Conservation (phyloP, 2,888 invertebrate species). For the Neoaliturus tenellus region DNA sequence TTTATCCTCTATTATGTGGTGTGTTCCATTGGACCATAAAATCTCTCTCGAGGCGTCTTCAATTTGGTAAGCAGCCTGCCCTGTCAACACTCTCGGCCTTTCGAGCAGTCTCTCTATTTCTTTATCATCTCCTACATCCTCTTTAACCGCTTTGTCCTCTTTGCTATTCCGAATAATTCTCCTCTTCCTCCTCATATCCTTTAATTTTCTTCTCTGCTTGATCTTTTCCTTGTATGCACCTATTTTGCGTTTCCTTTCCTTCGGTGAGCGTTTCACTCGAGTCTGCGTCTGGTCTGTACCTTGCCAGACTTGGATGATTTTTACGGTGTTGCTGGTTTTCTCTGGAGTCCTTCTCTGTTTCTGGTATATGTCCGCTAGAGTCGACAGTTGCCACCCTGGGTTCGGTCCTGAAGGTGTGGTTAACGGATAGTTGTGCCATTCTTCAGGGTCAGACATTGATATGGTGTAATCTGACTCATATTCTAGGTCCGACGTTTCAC, state of each 20-base stretch:
- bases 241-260: constrained; percentile 9
- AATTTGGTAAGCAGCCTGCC: background rate
- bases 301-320: background rate
- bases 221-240: constrained; percentile 18
- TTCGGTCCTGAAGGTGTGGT: constrained; percentile 33
- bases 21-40: constrained; percentile 21
- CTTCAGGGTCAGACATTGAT: constrained; percentile 44
- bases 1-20: background rate
- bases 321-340: background rate
- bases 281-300: background rate
- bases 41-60: constrained; percentile 1
- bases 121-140: constrained; percentile 15
- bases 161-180: constrained; percentile 34
- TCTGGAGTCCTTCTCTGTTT: background rate
- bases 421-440: constrained; percentile 35
- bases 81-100: background rate
- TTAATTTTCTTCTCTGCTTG: constrained; percentile 5
- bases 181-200: background rate
- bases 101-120: background rate
- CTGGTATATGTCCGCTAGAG: constrained; percentile 39
- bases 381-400: constrained; percentile 30
- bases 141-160: constrained; percentile 42
- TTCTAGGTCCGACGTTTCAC: constrained; percentile 35
- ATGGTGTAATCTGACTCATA: constrained; percentile 38
- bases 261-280: constrained; percentile 18